These are phyloP conservation scores for Acanthosepion pharaonis DNA, from an alignment of 2,888 invertebrate species.

Conservation along the genomic window DNA sequence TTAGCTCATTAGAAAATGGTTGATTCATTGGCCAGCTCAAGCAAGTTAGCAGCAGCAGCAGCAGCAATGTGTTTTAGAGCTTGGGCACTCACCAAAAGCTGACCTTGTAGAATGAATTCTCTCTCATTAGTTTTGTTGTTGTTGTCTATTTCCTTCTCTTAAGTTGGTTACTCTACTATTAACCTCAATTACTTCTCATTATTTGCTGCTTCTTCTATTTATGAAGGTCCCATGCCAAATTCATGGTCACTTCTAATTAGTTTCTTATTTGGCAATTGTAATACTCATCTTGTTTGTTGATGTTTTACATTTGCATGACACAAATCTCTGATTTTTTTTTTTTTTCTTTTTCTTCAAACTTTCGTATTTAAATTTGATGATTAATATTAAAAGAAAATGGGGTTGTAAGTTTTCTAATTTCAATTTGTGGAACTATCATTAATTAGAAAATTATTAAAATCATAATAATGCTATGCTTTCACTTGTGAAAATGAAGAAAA, in stretches of 20 bases:
- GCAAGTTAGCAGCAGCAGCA: neutral
- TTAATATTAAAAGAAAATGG: neutral
- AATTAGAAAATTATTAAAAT: neutral
- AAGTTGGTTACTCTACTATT: no score
- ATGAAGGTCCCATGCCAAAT: no score
- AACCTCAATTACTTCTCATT: no score
- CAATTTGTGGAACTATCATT: neutral
- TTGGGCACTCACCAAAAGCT: neutral
- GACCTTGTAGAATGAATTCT: neutral
- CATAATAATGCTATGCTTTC: neutral
- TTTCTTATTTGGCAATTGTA: no score
- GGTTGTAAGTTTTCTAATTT: neutral
- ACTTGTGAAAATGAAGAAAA: neutral
- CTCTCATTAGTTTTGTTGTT: neutral
- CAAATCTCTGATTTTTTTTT: neutral
- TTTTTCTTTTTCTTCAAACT: neutral
- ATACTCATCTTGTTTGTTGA: neutral
- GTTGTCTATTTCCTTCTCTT: neutral
- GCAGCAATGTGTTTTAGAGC: neutral
- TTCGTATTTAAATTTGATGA: neutral
- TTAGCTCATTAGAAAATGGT: neutral
- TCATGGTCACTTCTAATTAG: no score
- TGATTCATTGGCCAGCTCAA: neutral
- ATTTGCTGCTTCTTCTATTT: no score
- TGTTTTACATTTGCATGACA: neutral